Evolutionary conservation across 2,888 invertebrate species (phyloP), one percentile per base, ranked within the genome.

Genomic region (Euzetes globulus): DNA sequence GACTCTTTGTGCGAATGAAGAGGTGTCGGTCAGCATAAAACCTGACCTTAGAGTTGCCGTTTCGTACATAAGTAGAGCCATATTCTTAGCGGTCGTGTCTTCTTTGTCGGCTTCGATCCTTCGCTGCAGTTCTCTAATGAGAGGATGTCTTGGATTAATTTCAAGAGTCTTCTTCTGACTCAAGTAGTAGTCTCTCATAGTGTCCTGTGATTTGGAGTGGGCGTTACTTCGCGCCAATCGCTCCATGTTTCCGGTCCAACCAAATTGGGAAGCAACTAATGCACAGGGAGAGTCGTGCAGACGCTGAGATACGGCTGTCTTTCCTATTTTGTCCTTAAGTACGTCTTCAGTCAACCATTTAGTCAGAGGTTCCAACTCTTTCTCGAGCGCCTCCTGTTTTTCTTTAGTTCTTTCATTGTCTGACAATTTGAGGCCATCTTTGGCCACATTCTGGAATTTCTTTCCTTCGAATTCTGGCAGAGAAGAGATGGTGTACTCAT

Each of bases 221-320:
- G 98, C 96, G 85, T 99, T 98, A 68, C 92, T 91, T 78, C 91
- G 85, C 77, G 97, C 95, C 78, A 98, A 88, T 71, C 98, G 88
- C 85, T 98, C 98, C 98, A 99, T 98, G 84, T 98, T 98, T 80
- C 97, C 98, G 80, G 97, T 96, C 97, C 97, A 98, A 79, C 97
- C 97, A 85, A 94, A 98, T 86, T 92, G 90, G 76, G 92, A 91
- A 78, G 98, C 98, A 70, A 97, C 94, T 72, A 99, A 86, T 72
- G 96, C 98, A 83, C 95, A 96, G 0, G 98, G 98, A 9, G 97
- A 96, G 81, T 89, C 90, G 76, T 90, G 88, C 75, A 98, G 86
- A 75, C 96, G 88, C 79, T 95, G 92, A 2, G 96, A 96, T 29
- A 97, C 86, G 72, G 87, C 86, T 1, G 91, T 92, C 83, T 92